Percentiles rank a stretch among this genome's conserved stretches.
Evolutionary conservation across 2,888 invertebrate genomes (phyloP).

Genomic region (Schrankia costaestrigalis): DNA sequence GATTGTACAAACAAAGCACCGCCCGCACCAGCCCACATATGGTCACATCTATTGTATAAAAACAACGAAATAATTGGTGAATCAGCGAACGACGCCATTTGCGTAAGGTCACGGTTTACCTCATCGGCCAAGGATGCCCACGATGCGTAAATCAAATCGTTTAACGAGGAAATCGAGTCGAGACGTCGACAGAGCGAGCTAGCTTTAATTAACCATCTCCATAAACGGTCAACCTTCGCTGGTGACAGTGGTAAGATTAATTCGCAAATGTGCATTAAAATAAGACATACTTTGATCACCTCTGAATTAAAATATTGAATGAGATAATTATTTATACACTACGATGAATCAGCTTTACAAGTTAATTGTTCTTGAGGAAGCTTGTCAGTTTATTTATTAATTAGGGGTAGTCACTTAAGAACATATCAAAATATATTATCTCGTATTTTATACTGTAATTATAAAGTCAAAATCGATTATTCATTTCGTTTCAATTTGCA

Average conservation of each 20-base stretch:
- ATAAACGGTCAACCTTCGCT: conserved; percentile 55
- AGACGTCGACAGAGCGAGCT: conserved; percentile 40
- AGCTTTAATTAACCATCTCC: conserved; percentile 63
- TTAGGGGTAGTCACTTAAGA: too few relatives aligned
- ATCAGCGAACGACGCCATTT: conserved; percentile 56
- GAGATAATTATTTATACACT: conserved; percentile 3
- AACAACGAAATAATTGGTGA: conserved; percentile 54
- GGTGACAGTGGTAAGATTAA: conserved; percentile 52
- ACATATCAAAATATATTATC: too few relatives aligned
- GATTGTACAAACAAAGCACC: conserved; percentile 51
- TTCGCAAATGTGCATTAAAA: conserved; percentile 45
- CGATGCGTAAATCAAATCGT: conserved; percentile 62
- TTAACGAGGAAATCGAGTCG: conserved; percentile 52
- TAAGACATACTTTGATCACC: conserved; percentile 21
- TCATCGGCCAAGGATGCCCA: conserved; percentile 49
- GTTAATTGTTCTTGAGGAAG: not conserved
- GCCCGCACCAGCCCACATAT: conserved; percentile 46
- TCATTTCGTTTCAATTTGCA: conserved; percentile 3
- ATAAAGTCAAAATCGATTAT: not conserved
- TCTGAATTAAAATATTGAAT: conserved; percentile 15
- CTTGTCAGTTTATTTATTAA: too few relatives aligned
- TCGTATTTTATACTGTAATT: too few relatives aligned
- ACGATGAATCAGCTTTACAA: not conserved
- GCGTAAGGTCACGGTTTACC: conserved; percentile 62
- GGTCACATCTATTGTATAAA: conserved; percentile 43